These are phyloP conservation scores for Xiphias gladius DNA, from an alignment of 2,113 vertebrate species.

Conservation along the genomic window DNA sequence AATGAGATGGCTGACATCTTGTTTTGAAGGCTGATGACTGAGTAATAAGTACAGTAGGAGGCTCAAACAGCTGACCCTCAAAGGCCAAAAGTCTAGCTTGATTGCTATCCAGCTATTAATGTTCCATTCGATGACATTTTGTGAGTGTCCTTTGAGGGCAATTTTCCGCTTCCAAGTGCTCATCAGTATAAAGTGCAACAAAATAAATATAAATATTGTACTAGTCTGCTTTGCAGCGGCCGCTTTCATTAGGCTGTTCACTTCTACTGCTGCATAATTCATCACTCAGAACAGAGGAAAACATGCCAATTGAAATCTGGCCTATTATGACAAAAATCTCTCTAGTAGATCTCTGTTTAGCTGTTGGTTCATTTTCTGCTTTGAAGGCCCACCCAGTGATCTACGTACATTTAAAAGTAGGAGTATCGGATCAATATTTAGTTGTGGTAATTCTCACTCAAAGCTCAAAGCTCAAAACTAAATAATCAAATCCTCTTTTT, in stretches of 20 bases:
- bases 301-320: constrained; percentile 58
- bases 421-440: constrained; percentile 17
- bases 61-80: constrained; percentile 12
- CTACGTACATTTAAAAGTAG: constrained; percentile 26
- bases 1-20: constrained; percentile 39
- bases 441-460: constrained; percentile 15
- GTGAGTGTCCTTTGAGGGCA: constrained; percentile 53
- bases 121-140: constrained; percentile 46
- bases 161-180: constrained; percentile 29
- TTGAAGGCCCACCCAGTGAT: constrained; percentile 42
- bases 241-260: constrained; percentile 56
- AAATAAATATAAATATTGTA: constrained; percentile 71
- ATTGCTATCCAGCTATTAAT: constrained; percentile 54
- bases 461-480: background rate
- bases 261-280: constrained; percentile 72
- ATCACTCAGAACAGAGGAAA: constrained; percentile 59
- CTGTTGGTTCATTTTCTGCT: constrained; percentile 38
- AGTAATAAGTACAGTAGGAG: constrained; percentile 16
- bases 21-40: constrained; percentile 49
- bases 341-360: constrained; percentile 49
- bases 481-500: constrained; percentile 17
- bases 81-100: constrained; percentile 7
- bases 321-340: constrained; percentile 60
- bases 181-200: constrained; percentile 62
- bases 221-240: constrained; percentile 33